A percentile compares a stretch with the other conserved stretches of the same genome.
Conservation (phyloP, 2,797 vertebrate species). For the Typhlichthys subterraneus region DNA sequence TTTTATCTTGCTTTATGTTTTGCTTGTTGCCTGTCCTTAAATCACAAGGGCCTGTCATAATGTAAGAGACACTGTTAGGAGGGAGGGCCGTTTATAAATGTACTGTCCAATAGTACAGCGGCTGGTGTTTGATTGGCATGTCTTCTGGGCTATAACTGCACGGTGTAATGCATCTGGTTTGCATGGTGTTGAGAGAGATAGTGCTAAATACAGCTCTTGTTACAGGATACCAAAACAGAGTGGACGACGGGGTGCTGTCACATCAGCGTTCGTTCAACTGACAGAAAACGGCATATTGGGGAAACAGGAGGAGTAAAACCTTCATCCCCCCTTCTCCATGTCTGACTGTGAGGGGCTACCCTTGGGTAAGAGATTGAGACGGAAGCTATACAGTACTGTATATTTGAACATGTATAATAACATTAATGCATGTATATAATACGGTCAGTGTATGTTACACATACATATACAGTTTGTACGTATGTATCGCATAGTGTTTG, state of each 20-base stretch:
- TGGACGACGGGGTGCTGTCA: not conserved
- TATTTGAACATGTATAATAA: not conserved
- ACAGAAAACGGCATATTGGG: conserved; percentile 2
- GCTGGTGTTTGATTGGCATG: conserved; percentile 78
- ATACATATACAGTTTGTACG: not conserved
- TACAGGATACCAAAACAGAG: conserved; percentile 18
- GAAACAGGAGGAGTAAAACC: conserved; percentile 32
- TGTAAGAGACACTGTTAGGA: conserved; percentile 65
- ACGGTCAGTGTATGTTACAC: not conserved
- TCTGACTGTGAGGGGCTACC: conserved; percentile 93
- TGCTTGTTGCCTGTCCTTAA: conserved; percentile 12
- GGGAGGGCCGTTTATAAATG: conserved; percentile 87
- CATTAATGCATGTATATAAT: conserved; percentile 10
- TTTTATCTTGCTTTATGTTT: not conserved
- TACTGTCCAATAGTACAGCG: conserved; percentile 89
- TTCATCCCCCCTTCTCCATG: conserved; percentile 75
- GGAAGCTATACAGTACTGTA: not conserved
- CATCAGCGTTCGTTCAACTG: too few species aligned
- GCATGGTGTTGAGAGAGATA: conserved; percentile 57
- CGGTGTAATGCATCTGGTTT: conserved; percentile 40
- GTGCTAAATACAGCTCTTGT: conserved; percentile 28
- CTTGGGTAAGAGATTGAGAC: conserved; percentile 82
- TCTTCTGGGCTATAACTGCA: conserved; percentile 79
- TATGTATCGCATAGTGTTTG: not conserved
- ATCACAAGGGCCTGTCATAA: conserved; percentile 35